Percentiles rank a stretch among this genome's conserved stretches.
Conservation (phyloP, 2,113 vertebrate genomes). For the Orycteropus afer region DNA sequence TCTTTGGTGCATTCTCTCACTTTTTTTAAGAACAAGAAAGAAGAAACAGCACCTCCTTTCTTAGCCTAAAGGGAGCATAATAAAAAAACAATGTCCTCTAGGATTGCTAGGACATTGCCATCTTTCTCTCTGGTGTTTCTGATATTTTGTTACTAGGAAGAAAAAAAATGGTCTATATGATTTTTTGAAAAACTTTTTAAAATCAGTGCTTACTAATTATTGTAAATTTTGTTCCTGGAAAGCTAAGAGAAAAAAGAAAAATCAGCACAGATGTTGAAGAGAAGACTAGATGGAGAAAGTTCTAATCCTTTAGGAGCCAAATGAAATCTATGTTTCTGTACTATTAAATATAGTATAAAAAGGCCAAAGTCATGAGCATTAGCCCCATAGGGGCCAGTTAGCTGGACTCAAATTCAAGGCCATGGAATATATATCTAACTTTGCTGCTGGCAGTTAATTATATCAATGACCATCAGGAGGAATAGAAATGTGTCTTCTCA, state of each 20-base stretch:
- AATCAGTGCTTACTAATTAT: conserved; percentile 25
- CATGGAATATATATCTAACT: conserved; percentile 68
- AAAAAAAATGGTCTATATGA: not conserved
- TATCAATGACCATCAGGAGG: conserved; percentile 70
- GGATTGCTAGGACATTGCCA: conserved; percentile 43
- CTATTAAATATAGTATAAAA: conserved; percentile 65
- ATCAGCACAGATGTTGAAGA: not conserved
- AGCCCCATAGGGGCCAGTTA: conserved; percentile 76
- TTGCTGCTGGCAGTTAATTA: conserved; percentile 76
- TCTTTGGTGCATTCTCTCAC: not conserved
- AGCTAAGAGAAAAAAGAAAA: not conserved
- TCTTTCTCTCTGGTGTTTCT: conserved; percentile 38
- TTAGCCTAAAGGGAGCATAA: conserved; percentile 49
- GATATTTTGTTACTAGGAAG: not conserved
- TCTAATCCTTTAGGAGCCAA: conserved; percentile 64
- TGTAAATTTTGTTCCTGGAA: conserved; percentile 44
- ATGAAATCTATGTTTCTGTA: conserved; percentile 64
- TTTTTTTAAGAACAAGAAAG: conserved; percentile 33
- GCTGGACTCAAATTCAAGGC: conserved; percentile 76
- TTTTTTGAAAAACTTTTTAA: conserved; percentile 3
- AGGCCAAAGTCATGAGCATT: conserved; percentile 69
- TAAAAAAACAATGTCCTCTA: not conserved
- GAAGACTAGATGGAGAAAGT: not conserved
- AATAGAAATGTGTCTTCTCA: conserved; percentile 46
- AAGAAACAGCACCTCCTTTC: conserved; percentile 33